Evolutionary conservation across 2,888 invertebrate genomes (phyloP).

Genomic region (Sphaerophoria rueppellii): DNA sequence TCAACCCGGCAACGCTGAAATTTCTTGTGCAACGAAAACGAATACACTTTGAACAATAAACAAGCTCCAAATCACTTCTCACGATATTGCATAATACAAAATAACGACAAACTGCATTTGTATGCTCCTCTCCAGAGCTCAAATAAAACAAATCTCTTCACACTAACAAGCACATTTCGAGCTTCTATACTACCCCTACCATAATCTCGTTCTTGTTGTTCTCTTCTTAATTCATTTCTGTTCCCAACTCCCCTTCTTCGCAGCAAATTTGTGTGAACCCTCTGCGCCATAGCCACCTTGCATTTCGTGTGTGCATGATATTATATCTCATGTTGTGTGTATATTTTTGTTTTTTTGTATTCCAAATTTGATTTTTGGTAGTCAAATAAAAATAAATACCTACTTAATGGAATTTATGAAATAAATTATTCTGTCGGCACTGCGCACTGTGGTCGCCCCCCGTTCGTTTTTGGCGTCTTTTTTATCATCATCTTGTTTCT

Average conservation of each 20-base stretch:
- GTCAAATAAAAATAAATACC: slow-evolving; percentile 57
- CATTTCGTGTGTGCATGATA: slow-evolving; percentile 44
- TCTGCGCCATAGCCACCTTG: slow-evolving; percentile 9
- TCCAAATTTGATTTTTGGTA: slow-evolving; percentile 12
- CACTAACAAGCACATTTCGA: background rate
- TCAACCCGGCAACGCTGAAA: slow-evolving; percentile 51
- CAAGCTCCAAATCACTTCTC: slow-evolving; percentile 59
- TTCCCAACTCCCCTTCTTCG: background rate
- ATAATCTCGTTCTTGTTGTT: slow-evolving; percentile 27
- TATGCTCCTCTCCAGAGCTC: slow-evolving; percentile 40
- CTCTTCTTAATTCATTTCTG: slow-evolving; percentile 4
- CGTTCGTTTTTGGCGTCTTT: background rate
- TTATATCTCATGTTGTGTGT: background rate
- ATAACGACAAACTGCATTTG: slow-evolving; percentile 61
- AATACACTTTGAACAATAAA: slow-evolving; percentile 18
- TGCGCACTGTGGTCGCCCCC: slow-evolving; percentile 42
- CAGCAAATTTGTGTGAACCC: background rate
- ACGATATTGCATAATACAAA: slow-evolving; percentile 68
- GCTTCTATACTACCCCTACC: slow-evolving; percentile 15
- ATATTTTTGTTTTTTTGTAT: slow-evolving; percentile 18
- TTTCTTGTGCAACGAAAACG: slow-evolving; percentile 29
- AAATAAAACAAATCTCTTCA: background rate
- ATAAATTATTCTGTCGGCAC: slow-evolving; percentile 71
- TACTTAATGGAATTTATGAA: slow-evolving; percentile 69
- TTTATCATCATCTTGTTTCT: slow-evolving; percentile 31